These are phyloP conservation scores for Oegoconia quadripuncta DNA, from an alignment of 2,888 invertebrate genomes.

Conservation along the genomic window DNA sequence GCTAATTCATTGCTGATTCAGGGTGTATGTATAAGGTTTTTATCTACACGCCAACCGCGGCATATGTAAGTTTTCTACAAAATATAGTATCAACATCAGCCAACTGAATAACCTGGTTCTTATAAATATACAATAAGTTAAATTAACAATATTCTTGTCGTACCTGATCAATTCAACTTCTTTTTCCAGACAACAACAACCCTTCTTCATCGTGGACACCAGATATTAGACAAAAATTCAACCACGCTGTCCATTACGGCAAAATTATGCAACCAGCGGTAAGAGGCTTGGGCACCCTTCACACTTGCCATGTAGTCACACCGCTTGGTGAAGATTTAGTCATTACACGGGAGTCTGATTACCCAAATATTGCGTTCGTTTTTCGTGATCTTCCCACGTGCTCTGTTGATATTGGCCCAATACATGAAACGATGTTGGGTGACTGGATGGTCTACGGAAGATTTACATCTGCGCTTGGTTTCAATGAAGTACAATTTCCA, in stretches of 20 bases:
- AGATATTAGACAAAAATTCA: constrained; percentile 7
- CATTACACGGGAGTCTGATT: constrained; percentile 27
- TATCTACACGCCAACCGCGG: too few species aligned
- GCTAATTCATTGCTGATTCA: too few species aligned
- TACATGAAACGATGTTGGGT: constrained; percentile 28
- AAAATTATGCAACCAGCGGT: constrained; percentile 31
- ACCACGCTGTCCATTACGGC: constrained; percentile 35
- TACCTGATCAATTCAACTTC: too few species aligned
- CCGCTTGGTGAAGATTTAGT: constrained; percentile 32
- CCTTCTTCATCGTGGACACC: constrained; percentile 22
- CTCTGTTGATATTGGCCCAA: constrained; percentile 33
- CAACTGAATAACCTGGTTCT: too few species aligned
- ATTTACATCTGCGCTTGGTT: constrained; percentile 19
- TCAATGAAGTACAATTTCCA: constrained; percentile 30
- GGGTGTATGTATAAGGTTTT: too few species aligned
- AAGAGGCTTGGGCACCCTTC: constrained; percentile 15
- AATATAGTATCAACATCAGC: too few species aligned
- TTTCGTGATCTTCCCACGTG: constrained; percentile 21
- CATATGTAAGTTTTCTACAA: too few species aligned
- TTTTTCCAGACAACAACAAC: constrained; percentile 25
- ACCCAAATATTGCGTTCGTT: constrained; percentile 16
- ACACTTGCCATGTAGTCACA: constrained; percentile 40
- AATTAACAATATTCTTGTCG: too few species aligned
- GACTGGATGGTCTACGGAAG: constrained; percentile 39
- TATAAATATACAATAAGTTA: too few species aligned